Evolutionary conservation across 2,888 invertebrate genomes (phyloP), one percentile per base, ranked within the genome.

Genomic region (Ethmia dodecea): DNA sequence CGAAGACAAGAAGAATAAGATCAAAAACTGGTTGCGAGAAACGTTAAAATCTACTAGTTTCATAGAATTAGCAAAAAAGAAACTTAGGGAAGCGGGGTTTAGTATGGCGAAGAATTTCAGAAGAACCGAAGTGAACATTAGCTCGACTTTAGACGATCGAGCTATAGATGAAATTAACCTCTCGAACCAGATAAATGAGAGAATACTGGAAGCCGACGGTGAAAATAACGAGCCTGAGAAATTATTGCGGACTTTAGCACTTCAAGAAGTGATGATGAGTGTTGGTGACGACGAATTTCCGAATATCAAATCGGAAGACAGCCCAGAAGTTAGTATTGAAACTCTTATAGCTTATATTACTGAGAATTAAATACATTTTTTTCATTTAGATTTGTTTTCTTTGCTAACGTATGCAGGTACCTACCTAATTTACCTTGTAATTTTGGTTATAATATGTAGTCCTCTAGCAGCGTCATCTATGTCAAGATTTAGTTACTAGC

Each of bases 1-100:
- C 0, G 81, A 81, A 59, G 70, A 78, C 30, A 83, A 83, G 38
- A 81, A 81, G 39, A 78, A 72, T 44, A 79, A 73, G 64, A 81
- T 84, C 11, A 84, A 80, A 37, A 59, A 50, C 3, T 84, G 84
- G 84, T 62, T 84, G 0, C 61, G 80, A 0, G 76, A 81, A 1
- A 81, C 79, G 0, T 42, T 84, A 0, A 69, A 70, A 37, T 83
- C 84, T 0, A 71, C 77, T 0, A 60, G 62, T 0, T 84, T 84
- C 43, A 60, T 84, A 31, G 55, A 74, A 47, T 43, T 80, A 8
- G 84, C 83, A 0, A 83, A 81, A 37, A 77, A 66, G 33, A 83
- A 83, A 40, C 53, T 84, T 0, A 47, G 37, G 8, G 73, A 77
- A 40, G 72, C 71, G 0, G 79, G 81, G 0, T 65, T 73, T n/a